Evolutionary conservation across 2,888 invertebrate genomes (phyloP), one percentile per base, ranked within the genome.

Genomic region (Hypselothyrea guttata): DNA sequence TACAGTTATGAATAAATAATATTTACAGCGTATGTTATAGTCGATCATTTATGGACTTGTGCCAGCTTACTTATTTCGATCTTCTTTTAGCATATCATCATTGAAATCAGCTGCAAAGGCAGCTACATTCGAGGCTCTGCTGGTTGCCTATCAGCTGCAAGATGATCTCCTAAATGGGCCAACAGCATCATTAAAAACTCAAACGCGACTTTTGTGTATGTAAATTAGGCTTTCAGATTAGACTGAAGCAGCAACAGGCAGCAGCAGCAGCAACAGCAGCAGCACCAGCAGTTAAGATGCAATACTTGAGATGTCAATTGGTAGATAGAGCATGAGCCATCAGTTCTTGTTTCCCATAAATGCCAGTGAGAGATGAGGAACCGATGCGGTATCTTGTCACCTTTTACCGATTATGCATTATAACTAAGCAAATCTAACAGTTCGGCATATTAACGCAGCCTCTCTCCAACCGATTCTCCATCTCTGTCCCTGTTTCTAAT

Each of bases 151-250:
- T 74, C 71, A 60, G 56, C 61, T 42, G 52, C 38, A 22, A 40
- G 66, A 41, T 61, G 53, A 60, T 61, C 67, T 64, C 22, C 37
- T 13, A 58, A 61, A 66, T 61, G 61, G 64, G 59, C 27, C 61
- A 70, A 63, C 82, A 61, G 74, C 84, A 75, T 82, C 75, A 82
- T 82, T 84, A 84, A 72, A 69, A 40, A 37, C 37, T 57, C 42
- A 35, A 33, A 37, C 30, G 8, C 45, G 27, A 30, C 51, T 22
- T 49, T 40, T 71, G 55, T 42, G 58, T 71, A 84, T 84, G 85
- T 73, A 81, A 81, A 81, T 84, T 84, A 81, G 83, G 70, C 45
- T 38, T 44, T 44, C 33, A 55, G 67, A 59, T 67, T 52, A 44
- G 59, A 53, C 52, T 49, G 35, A 53, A 54, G 44, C 22, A 38